phyloP scores from a whole-genome alignment of 2,113 vertebrate genomes.

The Tympanuchus pallidicinctus region DNA sequence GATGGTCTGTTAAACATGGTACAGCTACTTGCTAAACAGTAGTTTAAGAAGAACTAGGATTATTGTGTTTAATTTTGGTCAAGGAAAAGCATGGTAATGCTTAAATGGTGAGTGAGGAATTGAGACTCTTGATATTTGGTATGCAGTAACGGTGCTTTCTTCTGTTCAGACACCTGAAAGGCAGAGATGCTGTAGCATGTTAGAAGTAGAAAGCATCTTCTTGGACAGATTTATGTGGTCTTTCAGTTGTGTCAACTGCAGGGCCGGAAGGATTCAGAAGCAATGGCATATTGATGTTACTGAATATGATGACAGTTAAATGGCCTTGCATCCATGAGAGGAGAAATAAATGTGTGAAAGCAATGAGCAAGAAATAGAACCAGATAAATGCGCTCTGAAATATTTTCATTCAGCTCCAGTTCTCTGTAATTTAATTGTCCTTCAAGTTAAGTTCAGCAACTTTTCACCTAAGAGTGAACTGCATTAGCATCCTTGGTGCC shows the following conservation, averaged over 20 bases:
- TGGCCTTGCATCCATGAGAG: neutral
- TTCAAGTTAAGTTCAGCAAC: neutral
- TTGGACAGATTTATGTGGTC: neutral
- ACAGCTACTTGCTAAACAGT: neutral
- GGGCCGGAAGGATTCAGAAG: neutral
- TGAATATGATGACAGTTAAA: neutral
- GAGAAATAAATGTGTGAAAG: neutral
- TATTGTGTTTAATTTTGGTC: neutral
- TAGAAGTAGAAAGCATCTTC: neutral
- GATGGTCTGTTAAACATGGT: neutral
- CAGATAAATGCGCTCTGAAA: neutral
- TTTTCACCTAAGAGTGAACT: neutral
- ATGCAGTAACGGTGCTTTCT: neutral
- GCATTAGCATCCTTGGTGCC: neutral
- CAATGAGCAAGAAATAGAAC: neutral
- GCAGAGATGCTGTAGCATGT: neutral
- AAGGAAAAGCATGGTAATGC: neutral
- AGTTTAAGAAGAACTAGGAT: neutral
- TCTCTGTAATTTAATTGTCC: neutral
- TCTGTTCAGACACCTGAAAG: neutral
- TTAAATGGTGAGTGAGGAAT: neutral
- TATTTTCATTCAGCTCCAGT: neutral
- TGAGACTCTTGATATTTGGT: neutral
- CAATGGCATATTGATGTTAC: neutral
- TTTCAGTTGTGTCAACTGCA: neutral